These are phyloP conservation scores for Maccullochella peelii DNA, from an alignment of 2,113 vertebrate species.

Conservation along the genomic window DNA sequence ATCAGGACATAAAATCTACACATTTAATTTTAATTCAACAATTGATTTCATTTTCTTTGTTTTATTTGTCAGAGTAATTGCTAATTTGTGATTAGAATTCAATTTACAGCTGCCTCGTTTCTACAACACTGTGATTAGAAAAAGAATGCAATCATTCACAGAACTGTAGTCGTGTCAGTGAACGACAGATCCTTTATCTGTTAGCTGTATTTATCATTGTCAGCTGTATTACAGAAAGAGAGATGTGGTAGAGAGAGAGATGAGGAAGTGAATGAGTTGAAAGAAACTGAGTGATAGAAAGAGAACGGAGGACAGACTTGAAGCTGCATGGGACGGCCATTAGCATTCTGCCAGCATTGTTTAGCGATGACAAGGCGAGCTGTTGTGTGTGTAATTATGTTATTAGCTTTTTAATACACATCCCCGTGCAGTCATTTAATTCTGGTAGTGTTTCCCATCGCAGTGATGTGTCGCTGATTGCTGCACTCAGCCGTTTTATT, in stretches of 20 bases:
- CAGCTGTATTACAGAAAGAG: neutral
- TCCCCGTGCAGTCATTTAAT: conserved; percentile 66
- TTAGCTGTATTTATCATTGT: conserved; percentile 13
- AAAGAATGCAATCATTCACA: neutral
- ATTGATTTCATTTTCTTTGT: neutral
- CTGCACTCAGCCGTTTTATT: conserved; percentile 79
- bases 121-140: conserved; percentile 3
- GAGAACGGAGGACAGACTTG: neutral
- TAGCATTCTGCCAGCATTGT: conserved; percentile 72
- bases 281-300: conserved; percentile 17
- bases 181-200: conserved; percentile 15
- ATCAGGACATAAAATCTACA: neutral
- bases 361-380: conserved; percentile 58
- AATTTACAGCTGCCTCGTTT: conserved; percentile 16
- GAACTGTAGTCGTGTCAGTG: neutral
- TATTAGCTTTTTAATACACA: conserved; percentile 77
- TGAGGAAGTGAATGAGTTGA: neutral
- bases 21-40: neutral
- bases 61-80: neutral
- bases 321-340: conserved; percentile 39
- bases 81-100: neutral
- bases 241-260: neutral
- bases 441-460: conserved; percentile 58
- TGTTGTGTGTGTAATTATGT: conserved; percentile 77
- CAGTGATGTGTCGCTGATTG: conserved; percentile 68